A percentile compares a stretch with the other conserved stretches of the same genome.
These are phyloP conservation scores for Ciconia maguari DNA, from an alignment of 2,113 vertebrate genomes.

Conservation along the genomic window DNA sequence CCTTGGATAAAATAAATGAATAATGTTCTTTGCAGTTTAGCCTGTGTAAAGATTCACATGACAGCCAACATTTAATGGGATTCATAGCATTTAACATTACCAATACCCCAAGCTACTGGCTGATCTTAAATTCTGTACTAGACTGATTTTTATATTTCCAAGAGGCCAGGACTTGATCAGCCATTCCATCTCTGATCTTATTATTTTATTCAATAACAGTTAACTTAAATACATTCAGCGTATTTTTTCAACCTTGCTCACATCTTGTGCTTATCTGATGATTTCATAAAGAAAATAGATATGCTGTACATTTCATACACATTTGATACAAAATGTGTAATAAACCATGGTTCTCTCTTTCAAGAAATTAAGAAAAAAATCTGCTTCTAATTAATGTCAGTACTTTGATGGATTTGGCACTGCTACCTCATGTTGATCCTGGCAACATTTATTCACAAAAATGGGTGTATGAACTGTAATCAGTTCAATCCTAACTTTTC, in stretches of 20 bases:
- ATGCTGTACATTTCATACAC: background rate
- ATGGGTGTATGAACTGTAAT: conserved; percentile 8
- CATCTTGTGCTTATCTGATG: background rate
- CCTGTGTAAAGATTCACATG: background rate
- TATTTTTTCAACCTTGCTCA: background rate
- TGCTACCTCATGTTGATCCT: background rate
- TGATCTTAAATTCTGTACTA: background rate
- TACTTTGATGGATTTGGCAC: background rate
- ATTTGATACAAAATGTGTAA: background rate
- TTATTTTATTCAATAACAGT: conserved; percentile 1
- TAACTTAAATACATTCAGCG: background rate
- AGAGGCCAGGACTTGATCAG: background rate
- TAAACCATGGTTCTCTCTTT: background rate
- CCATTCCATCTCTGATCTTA: background rate
- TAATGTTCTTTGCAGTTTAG: background rate
- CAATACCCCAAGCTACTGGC: background rate
- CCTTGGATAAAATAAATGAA: background rate
- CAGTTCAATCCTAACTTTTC: background rate
- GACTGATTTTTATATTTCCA: background rate
- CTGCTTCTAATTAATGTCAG: conserved; percentile 20
- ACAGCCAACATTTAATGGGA: background rate
- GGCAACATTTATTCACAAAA: conserved; percentile 3
- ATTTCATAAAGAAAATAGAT: conserved; percentile 48
- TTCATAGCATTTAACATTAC: background rate
- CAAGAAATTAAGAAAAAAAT: background rate